phyloP scores from a whole-genome alignment of 2,888 invertebrate species.

The Macaria notata region DNA sequence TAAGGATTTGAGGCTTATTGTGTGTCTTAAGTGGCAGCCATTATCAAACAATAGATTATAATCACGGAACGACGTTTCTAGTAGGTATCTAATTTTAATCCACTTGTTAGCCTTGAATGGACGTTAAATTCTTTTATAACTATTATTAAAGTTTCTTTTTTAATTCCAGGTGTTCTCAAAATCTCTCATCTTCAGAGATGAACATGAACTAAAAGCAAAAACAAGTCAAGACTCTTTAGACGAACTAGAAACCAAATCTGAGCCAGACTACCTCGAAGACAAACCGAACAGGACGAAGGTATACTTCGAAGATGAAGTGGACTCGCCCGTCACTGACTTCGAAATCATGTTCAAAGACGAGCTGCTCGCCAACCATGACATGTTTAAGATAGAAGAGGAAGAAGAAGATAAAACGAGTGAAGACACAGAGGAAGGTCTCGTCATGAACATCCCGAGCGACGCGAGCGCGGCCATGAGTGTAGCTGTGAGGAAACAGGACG shows the following conservation, averaged over 20 bases:
- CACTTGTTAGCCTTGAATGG: neutral
- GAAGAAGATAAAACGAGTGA: conserved; percentile 66
- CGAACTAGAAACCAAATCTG: conserved; percentile 72
- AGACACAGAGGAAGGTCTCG: conserved; percentile 70
- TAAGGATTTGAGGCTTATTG: neutral
- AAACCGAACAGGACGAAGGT: conserved; percentile 74
- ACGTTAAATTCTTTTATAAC: too few species aligned
- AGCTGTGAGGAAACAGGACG: conserved; percentile 65
- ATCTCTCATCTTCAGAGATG: conserved; percentile 77
- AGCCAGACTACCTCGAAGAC: conserved; percentile 68
- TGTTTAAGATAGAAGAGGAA: conserved; percentile 78
- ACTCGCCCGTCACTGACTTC: conserved; percentile 76
- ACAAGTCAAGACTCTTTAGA: conserved; percentile 62
- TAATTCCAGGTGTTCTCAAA: conserved; percentile 76
- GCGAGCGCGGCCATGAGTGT: conserved; percentile 60
- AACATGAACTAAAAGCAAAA: conserved; percentile 63
- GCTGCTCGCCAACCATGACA: conserved; percentile 61
- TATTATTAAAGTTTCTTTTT: too few species aligned
- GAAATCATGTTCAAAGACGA: conserved; percentile 82
- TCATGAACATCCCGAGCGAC: conserved; percentile 53
- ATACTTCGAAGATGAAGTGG: conserved; percentile 76
- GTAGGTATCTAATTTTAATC: neutral
- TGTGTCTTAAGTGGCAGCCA: neutral
- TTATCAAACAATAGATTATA: neutral
- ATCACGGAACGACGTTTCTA: neutral